Base-by-base conservation (phyloP, 2,113 vertebrate species). In the Trogon surrucura region DNA sequence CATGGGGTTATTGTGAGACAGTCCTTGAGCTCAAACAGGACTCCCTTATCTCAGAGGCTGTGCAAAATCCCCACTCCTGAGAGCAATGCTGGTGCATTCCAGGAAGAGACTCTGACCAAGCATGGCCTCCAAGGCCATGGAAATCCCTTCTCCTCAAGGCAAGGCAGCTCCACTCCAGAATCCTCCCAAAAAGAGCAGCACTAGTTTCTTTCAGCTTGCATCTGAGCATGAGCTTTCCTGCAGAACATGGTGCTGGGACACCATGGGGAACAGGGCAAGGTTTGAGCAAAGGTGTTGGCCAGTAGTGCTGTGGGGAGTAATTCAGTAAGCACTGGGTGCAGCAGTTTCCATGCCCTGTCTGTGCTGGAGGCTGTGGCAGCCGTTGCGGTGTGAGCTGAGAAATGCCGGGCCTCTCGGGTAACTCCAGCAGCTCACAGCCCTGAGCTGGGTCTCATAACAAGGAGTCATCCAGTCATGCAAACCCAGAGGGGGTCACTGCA, bases 331-430 rank as follows among this genome's bases (percentile, higher is more conserved):
- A 0, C 70, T 30, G 73, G 61, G 78, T 85, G 78, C 94, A 89
- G 94, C 78, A 87, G 61, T 95, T 97, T 94, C 94, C 86, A 41
- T 91, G 80, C 32, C n/a, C 84, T 79, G 77, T 11, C 77, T 38
- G 66, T 27, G 36, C 58, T 48, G 74, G 53, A 77, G 61, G 71
- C 36, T 36, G 48, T 12, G 3, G 73, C 47, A 6, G 88, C 85
- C 27, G 67, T 2, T 73, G 58, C 5, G 8, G 71, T 1, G 3
- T 26, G 80, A 87, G 86, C 72, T 75, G 65, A 93, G 91, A 60
- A 67, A 75, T 4, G 23, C 61, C 73, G 32, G 34, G 34, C 61
- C 86, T 95, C 96, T 96, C 89, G 36, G 80, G 61, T 95, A 72
- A 92, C 96, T 81, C 34, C 93, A 53, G 80, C 45, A 34, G 80